Evolutionary conservation across 2,797 vertebrate genomes (phyloP).

Genomic region (Octomys mimax): DNA sequence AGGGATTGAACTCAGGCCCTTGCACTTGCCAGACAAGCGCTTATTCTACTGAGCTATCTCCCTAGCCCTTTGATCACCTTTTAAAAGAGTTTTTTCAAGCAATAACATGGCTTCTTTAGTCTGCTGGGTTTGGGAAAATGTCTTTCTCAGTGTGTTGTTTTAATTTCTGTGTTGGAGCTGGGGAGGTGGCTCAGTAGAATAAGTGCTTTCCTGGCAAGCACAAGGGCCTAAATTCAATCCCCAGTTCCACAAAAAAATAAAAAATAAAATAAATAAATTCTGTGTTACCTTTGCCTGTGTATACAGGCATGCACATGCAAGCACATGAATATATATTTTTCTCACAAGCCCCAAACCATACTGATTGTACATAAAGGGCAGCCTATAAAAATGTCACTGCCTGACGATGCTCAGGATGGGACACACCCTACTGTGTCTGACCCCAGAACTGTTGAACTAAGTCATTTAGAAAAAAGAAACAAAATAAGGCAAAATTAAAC

Average conservation of each 20-base stretch:
- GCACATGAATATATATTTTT: neutral
- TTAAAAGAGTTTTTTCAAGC: neutral
- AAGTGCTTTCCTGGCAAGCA: too few relatives aligned
- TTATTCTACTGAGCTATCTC: too few relatives aligned
- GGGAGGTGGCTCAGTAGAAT: too few relatives aligned
- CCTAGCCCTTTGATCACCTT: too few relatives aligned
- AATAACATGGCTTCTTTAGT: neutral
- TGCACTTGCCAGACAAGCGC: too few relatives aligned
- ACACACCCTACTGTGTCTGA: neutral
- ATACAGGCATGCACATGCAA: neutral
- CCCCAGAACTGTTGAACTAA: slow-evolving; percentile 34
- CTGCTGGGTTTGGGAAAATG: neutral
- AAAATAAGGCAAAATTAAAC: slow-evolving; percentile 62
- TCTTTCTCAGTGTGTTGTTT: slow-evolving; percentile 28
- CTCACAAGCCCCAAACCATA: slow-evolving; percentile 49
- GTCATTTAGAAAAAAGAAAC: slow-evolving; percentile 59
- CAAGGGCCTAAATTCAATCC: too few relatives aligned
- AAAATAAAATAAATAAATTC: neutral
- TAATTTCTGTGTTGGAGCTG: neutral
- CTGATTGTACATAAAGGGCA: neutral
- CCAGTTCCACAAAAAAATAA: too few relatives aligned
- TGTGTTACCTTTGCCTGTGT: slow-evolving; percentile 6
- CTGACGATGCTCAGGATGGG: neutral
- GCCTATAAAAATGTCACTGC: slow-evolving; percentile 1
- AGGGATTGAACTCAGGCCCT: too few relatives aligned